Percentiles rank a stretch among this genome's conserved stretches.
phyloP scores from a whole-genome alignment of 2,113 vertebrate genomes.

The Puffinus mauretanicus region DNA sequence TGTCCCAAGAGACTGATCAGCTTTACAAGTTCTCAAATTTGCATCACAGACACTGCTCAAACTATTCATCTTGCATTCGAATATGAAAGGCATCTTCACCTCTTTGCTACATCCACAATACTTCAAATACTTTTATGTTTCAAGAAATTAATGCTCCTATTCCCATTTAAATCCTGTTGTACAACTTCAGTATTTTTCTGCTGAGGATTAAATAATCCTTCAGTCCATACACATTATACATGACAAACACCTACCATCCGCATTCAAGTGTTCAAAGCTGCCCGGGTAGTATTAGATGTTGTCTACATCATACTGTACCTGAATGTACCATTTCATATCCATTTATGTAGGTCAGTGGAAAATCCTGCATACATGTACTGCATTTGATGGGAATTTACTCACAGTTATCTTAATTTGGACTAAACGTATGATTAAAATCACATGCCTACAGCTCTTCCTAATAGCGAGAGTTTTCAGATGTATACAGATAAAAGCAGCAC shows the following conservation, averaged over 20 bases:
- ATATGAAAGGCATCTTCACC: rapidly evolving
- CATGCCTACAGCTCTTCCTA: not conserved
- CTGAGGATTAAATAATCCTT: not conserved
- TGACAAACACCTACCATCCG: rapidly evolving
- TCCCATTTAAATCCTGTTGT: not conserved
- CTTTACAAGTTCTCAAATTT: not conserved
- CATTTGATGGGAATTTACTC: not conserved
- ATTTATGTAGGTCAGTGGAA: not conserved
- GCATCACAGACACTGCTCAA: not conserved
- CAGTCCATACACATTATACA: not conserved
- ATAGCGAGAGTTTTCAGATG: not conserved
- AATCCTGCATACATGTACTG: not conserved
- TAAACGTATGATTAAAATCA: not conserved
- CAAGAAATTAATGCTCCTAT: not conserved
- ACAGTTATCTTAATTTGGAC: not conserved
- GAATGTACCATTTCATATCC: not conserved
- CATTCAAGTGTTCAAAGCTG: not conserved
- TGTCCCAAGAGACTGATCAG: not conserved
- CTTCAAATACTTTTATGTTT: not conserved
- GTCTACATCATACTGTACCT: not conserved
- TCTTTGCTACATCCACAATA: not conserved
- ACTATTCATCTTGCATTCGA: not conserved
- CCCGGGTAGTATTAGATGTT: not conserved
- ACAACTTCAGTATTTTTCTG: not conserved
- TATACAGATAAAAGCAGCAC: not conserved